Evolutionary conservation across 2,888 invertebrate genomes (phyloP), one percentile per base, ranked within the genome.

Genomic region (Ptycholaimellus sp.): DNA sequence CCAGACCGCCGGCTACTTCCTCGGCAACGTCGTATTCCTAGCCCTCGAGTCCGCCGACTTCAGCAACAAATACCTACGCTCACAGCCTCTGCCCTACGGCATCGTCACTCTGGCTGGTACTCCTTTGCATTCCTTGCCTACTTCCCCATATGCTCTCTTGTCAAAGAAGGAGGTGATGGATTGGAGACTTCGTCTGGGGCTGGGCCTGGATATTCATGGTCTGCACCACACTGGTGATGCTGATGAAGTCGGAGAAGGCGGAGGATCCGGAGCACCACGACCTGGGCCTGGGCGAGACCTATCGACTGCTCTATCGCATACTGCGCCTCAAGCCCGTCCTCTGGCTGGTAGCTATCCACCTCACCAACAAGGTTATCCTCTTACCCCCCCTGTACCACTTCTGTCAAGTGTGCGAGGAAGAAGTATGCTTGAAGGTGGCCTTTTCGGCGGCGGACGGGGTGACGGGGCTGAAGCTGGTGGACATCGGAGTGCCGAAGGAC

Each of bases 401-500:
- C n/a, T n/a, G n/a, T n/a, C n/a, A n/a, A n/a, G n/a, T n/a, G n/a
- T n/a, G n/a, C n/a, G n/a, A n/a, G n/a, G n/a, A n/a, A n/a, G n/a
- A n/a, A n/a, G n/a, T n/a, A n/a, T n/a, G n/a, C 11, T 17, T 66
- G 40, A 57, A 83, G 81, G 70, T 87, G 46, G 82, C 83, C 3
- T 96, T 93, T 64, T 76, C 85, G 28, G 85, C 90, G 1, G 76
- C 81, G 42, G 96, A 96, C 65, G 76, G 81, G 17, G 80, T 93
- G 1, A 81, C 90, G 17, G 76, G 80, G 2, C 65, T 96, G 42
- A 96, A 96, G 62, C 65, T 99, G 34, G 78, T 93, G 1, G 93
- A 90, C 60, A 77, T 77, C 20, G 96, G 96, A 13, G 78, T 99
- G 34, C 83, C 87, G 0, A 81, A 83, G 54, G 93, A 93, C 58